Conservation (phyloP, 2,797 vertebrate species). For the Eulemur albifrons region DNA sequence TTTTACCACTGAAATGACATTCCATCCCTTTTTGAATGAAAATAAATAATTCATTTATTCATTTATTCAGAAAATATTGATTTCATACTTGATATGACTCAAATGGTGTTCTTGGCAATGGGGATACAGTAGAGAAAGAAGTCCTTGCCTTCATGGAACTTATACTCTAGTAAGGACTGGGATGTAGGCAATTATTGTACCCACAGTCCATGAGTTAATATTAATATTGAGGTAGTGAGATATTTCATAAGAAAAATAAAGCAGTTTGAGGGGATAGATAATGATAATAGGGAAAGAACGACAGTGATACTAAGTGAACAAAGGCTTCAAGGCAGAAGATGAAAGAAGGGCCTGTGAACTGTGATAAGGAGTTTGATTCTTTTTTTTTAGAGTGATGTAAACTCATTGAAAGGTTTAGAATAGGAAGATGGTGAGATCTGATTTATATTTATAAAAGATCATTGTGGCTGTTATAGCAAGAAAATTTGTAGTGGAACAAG, state of each 20-base stretch:
- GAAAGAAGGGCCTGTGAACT: background rate
- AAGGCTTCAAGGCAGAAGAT: background rate
- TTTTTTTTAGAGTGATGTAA: background rate
- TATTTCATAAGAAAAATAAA: background rate
- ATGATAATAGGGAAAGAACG: background rate
- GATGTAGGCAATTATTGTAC: background rate
- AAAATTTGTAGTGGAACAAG: background rate
- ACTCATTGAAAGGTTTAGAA: background rate
- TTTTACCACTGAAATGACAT: background rate
- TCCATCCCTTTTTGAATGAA: slow-evolving; percentile 8
- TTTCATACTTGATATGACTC: background rate
- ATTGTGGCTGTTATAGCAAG: background rate
- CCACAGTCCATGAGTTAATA: background rate
- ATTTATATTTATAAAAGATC: background rate
- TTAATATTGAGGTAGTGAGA: background rate
- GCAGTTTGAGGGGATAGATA: background rate
- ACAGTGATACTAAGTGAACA: background rate
- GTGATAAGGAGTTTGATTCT: background rate
- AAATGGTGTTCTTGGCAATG: background rate
- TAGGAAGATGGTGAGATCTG: background rate
- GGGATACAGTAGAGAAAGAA: background rate
- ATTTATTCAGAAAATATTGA: background rate
- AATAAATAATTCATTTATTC: background rate
- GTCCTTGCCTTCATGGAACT: background rate
- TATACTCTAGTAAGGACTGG: background rate